phyloP scores from a whole-genome alignment of 2,888 invertebrate species.

The Dasypogon diadema region DNA sequence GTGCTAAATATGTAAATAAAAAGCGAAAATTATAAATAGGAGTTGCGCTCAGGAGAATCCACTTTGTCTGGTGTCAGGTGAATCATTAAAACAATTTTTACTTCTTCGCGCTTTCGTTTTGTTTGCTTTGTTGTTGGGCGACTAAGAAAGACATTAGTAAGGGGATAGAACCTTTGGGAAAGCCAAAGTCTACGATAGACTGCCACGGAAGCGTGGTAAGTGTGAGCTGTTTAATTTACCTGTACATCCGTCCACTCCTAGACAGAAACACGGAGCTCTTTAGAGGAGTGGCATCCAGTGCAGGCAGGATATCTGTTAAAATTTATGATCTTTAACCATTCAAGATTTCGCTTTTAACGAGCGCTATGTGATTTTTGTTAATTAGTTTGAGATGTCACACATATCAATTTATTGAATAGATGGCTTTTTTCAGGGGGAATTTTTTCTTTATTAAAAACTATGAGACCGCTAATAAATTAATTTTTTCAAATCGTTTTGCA shows the following conservation, averaged over 20 bases:
- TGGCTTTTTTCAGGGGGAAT: too few species aligned
- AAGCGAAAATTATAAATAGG: conserved; percentile 47
- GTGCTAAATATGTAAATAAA: conserved; percentile 50
- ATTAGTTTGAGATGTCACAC: conserved; percentile 36
- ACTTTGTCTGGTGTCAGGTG: conserved; percentile 55
- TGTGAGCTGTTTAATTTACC: conserved; percentile 41
- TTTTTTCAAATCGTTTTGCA: too few species aligned
- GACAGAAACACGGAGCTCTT: background rate
- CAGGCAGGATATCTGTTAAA: conserved; percentile 22
- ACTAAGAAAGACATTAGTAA: conserved; percentile 40
- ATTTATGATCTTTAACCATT: conserved; percentile 43
- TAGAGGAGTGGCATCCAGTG: conserved; percentile 17
- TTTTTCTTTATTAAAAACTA: too few species aligned
- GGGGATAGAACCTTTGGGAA: conserved; percentile 37
- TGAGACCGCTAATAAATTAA: too few species aligned
- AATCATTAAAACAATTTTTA: conserved; percentile 54
- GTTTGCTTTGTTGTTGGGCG: background rate
- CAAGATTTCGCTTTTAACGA: conserved; percentile 31
- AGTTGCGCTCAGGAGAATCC: conserved; percentile 47
- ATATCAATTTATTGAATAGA: conserved; percentile 35
- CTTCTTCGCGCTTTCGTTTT: conserved; percentile 37
- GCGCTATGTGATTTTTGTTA: conserved; percentile 40
- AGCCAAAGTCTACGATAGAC: conserved; percentile 27
- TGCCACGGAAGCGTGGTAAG: conserved; percentile 37
- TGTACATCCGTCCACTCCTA: conserved; percentile 10